Evolutionary conservation across 2,797 vertebrate genomes (phyloP), one percentile per base, ranked within the genome.

Genomic region (Onychomys arenicola): DNA sequence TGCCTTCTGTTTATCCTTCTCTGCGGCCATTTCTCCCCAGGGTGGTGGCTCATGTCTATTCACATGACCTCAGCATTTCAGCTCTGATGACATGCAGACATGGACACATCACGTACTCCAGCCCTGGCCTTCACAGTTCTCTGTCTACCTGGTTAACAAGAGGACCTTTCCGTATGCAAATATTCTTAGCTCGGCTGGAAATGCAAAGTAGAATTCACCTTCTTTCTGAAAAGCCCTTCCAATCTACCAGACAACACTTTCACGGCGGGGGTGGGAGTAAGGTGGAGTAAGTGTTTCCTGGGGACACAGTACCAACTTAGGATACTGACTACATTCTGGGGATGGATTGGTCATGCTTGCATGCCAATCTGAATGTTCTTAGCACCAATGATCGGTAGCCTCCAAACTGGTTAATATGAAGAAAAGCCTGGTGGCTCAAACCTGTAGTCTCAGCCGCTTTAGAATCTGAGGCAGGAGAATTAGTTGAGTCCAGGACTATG

Each of bases 131-230:
- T 89, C 52, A 49, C 34, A 55, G 34, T 81, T 88, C 32, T 71
- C 71, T 82, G 89, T 91, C 63, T 84, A 91, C 90, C 91, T 46
- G 82, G 61, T 84, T 63, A 11, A 19, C 91, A 29, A 29, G 25
- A 29, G 37, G 57, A 23, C 94, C 90, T 89, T 96, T 92, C 90
- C 94, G 29, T 80, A 65, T 59, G 34, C 32, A 84, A 93, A 95
- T 73, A 81, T 67, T 55, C 75, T 78, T 89, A 89, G 43, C 34
- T 95, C 37, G 40, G 34, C 75, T 0, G 16, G 89, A 93, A 78
- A 90, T 81, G n/a, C 77, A 93, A 95, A 89, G 55, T 55, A 86
- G 40, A 83, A 87, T 89, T 55, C n/a, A 40, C 88, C 21, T 82
- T 86, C 49, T 52, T 67, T 83, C 43, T 89, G 83, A 32, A 91